Percentiles rank a stretch among this genome's conserved stretches.
Evolutionary conservation across 2,797 vertebrate species (phyloP).

Genomic region (Sebastolobus alascanus): DNA sequence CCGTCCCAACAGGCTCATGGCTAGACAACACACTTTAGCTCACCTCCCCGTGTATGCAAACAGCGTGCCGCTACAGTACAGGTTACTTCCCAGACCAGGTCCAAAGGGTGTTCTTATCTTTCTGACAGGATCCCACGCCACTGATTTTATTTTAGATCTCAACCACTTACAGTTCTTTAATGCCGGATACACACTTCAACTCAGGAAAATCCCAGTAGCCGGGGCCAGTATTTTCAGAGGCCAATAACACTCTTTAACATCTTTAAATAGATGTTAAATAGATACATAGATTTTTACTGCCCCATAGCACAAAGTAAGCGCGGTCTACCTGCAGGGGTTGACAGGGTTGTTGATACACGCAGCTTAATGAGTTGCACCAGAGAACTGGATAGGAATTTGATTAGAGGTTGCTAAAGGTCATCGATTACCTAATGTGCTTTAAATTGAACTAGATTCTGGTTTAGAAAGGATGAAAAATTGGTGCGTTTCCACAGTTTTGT

Average conservation of each 20-base stretch:
- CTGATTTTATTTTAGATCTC: not conserved
- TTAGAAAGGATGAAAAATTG: not conserved
- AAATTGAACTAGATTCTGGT: slow-evolving; percentile 22
- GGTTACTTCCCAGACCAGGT: not conserved
- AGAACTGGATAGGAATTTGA: not conserved
- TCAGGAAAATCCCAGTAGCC: slow-evolving; percentile 25
- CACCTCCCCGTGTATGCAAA: slow-evolving; percentile 19
- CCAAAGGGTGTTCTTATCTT: not conserved
- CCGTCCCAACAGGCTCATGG: slow-evolving; percentile 29
- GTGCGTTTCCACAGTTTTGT: not conserved
- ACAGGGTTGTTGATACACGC: not conserved
- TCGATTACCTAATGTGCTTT: slow-evolving; percentile 41
- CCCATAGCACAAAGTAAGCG: slow-evolving; percentile 1
- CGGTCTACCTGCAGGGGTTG: not conserved
- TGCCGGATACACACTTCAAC: not conserved
- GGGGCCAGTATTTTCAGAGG: not conserved
- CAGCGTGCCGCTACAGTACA: not conserved
- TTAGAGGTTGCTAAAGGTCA: slow-evolving; percentile 29
- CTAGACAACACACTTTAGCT: slow-evolving; percentile 23
- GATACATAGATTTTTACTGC: slow-evolving; percentile 17
- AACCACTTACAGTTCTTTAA: not conserved
- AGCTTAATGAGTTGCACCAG: slow-evolving; percentile 9
- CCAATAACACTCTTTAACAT: slow-evolving; percentile 14
- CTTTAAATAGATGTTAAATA: slow-evolving; percentile 15
- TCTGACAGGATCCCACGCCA: not conserved